Evolutionary conservation across 2,113 vertebrate genomes (phyloP), one percentile per base, ranked within the genome.

Genomic region (Menura novaehollandiae): DNA sequence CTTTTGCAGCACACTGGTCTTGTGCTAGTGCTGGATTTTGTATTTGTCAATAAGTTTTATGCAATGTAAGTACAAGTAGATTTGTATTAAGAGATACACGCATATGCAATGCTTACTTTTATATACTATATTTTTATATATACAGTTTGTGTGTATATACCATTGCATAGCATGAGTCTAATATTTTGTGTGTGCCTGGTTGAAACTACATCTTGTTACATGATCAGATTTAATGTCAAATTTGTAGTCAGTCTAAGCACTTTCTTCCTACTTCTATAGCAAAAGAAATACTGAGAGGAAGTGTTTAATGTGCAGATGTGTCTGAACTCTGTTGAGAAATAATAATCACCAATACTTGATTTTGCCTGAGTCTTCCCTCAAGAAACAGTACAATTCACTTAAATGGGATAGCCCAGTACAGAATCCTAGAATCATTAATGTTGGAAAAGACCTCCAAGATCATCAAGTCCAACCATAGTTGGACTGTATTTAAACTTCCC

Each of bases 391-490:
- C 13, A 75, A 72, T 21, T 67, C 37, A 21, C 23, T 47, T 11
- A 24, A 46, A 2, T 53, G 28, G 9, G 6, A 17, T 79, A 47
- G 23, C 19, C 41, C 21, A 19, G 15, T 23, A 41, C 4, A 24
- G 15, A 23, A 37, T 23, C 14, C 59, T 43, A 28, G 43, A 51
- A 28, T 41, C 7, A 15, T 19, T 51, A 28, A 51, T 2, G 15
- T 8, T 81, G 33, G 37, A 33, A 44, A 74, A 66, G 9, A 20
- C 3, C 7, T 44, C 51, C 10, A 16, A 58, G 52, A 28, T 24
- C 26, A 27, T 33, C 10, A 18, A 58, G 15, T 19, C 10, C 59
- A 33, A 3, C 3, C 0, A 1, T 5, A 41, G 37, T 0, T 66
- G 35, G 37, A 11, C 11, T 3, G 5, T 13, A 30, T 62, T 51